A percentile compares a stretch with the other conserved stretches of the same genome.
phyloP scores from a whole-genome alignment of 2,888 invertebrate species.

The Silvanus unidentatus region DNA sequence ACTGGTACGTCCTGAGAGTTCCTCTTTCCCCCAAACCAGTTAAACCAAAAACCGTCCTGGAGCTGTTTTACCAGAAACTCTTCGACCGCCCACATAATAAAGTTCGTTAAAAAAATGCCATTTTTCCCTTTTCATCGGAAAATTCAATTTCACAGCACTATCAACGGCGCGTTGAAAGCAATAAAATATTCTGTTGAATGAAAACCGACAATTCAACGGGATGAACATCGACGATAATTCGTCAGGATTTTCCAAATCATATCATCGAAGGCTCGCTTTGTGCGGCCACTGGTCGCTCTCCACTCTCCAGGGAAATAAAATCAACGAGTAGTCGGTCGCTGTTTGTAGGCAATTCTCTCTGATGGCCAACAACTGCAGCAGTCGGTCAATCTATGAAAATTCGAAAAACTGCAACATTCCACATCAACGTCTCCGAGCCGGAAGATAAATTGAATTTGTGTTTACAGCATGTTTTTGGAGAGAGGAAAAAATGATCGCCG shows the following conservation, averaged over 20 bases:
- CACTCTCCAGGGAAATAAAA: constrained; percentile 41
- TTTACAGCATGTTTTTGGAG: constrained; percentile 1
- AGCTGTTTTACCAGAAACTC: too few relatives aligned
- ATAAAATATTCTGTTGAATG: constrained; percentile 2
- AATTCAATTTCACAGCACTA: too few relatives aligned
- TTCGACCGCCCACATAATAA: too few relatives aligned
- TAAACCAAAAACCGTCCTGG: too few relatives aligned
- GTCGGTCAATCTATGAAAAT: constrained; percentile 28
- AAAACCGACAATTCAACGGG: constrained; percentile 15
- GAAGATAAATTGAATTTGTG: constrained; percentile 32
- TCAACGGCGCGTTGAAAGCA: not conserved
- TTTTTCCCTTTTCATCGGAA: too few relatives aligned
- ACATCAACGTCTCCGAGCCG: constrained; percentile 11
- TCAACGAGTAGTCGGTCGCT: constrained; percentile 38
- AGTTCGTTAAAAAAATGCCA: too few relatives aligned
- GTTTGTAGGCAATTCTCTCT: constrained; percentile 5
- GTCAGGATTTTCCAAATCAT: constrained; percentile 33
- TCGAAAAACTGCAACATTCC: not conserved
- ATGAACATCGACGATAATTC: constrained; percentile 26
- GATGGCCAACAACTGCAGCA: constrained; percentile 8
- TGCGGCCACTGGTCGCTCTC: constrained; percentile 20
- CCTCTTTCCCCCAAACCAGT: too few relatives aligned
- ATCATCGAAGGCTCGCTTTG: constrained; percentile 34
- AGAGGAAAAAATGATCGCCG: not conserved
- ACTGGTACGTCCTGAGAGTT: too few relatives aligned